These are phyloP conservation scores for Amphipoea lucens DNA, from an alignment of 2,888 invertebrate species.

Conservation along the genomic window DNA sequence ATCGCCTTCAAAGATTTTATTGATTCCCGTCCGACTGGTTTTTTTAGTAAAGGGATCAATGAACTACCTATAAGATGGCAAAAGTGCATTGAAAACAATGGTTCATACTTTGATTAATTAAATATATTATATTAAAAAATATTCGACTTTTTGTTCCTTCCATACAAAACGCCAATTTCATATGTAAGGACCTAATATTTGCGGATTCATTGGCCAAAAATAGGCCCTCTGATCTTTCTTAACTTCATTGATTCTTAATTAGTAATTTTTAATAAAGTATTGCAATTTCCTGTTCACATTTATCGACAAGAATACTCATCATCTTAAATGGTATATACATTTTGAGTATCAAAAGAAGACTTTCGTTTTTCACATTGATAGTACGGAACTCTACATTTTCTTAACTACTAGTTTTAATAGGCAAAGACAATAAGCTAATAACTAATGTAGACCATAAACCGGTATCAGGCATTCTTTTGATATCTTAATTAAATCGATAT, in stretches of 20 bases:
- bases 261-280: neutral
- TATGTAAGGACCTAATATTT: too few relatives aligned
- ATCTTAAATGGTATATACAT: too few relatives aligned
- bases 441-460: slow-evolving; percentile 47
- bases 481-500: slow-evolving; percentile 60
- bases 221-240: neutral
- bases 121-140: too few relatives aligned
- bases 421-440: slow-evolving; percentile 50
- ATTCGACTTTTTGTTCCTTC: too few relatives aligned
- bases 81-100: too few relatives aligned
- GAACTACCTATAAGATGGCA: too few relatives aligned
- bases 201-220: too few relatives aligned
- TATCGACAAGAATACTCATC: neutral
- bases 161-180: too few relatives aligned
- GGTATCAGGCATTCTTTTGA: slow-evolving; percentile 39
- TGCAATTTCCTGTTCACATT: neutral
- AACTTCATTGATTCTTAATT: neutral
- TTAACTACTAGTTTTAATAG: slow-evolving; percentile 43
- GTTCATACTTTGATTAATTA: too few relatives aligned
- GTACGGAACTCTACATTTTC: slow-evolving; percentile 19
- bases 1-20: too few relatives aligned
- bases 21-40: too few relatives aligned
- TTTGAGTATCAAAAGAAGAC: neutral
- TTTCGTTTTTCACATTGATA: neutral
- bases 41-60: too few relatives aligned